Percentiles rank a stretch among this genome's conserved stretches.
Conservation (phyloP, 2,888 invertebrate species). For the Buathra laborator region DNA sequence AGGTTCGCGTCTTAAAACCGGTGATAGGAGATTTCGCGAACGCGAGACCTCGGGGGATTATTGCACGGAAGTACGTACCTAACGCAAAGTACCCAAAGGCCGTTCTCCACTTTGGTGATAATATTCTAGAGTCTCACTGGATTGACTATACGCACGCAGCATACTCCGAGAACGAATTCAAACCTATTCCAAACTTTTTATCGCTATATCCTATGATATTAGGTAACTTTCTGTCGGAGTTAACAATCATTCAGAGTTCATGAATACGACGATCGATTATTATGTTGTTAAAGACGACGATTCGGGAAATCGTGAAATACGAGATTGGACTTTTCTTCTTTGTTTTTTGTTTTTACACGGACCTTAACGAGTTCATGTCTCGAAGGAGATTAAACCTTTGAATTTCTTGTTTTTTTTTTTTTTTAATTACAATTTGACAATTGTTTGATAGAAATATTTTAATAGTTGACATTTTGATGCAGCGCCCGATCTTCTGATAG, state of each 20-base stretch:
- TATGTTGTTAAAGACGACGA: background rate
- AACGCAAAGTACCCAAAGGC: conserved; percentile 10
- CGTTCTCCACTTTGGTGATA: conserved; percentile 12
- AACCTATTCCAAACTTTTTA: conserved; percentile 8
- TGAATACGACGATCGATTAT: background rate
- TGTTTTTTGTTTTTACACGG: too few species aligned
- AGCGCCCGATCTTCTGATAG: background rate
- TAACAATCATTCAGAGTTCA: background rate
- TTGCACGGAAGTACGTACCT: conserved; percentile 42
- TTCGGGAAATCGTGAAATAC: background rate
- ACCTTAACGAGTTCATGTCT: too few species aligned
- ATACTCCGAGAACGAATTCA: background rate
- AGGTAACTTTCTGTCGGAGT: background rate
- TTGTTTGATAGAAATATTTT: too few species aligned
- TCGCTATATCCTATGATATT: background rate
- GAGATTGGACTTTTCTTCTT: too few species aligned
- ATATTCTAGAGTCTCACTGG: conserved; percentile 17
- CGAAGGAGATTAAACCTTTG: too few species aligned
- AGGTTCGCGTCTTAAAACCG: conserved; percentile 73
- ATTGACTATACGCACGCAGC: background rate
- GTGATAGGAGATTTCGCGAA: conserved; percentile 42
- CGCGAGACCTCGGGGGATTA: conserved; percentile 40
- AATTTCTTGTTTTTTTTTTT: too few species aligned
- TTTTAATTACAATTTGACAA: too few species aligned
- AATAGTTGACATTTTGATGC: too few species aligned